Evolutionary conservation across 2,888 invertebrate genomes (phyloP).

Genomic region (Bedellia somnulentella): DNA sequence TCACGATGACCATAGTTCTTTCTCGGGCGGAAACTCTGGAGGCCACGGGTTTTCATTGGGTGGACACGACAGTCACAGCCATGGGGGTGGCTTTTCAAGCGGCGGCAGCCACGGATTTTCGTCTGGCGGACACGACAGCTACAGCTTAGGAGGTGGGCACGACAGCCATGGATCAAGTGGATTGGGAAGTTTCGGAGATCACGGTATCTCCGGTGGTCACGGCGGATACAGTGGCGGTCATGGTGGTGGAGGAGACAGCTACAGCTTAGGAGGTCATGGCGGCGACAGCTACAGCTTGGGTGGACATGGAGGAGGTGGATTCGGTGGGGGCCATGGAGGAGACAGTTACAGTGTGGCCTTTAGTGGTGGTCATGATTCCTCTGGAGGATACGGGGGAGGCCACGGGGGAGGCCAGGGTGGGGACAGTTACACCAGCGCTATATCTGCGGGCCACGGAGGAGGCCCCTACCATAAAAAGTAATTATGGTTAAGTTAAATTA

Average conservation of each 20-base stretch:
- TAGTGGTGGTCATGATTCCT: slow-evolving; percentile 6
- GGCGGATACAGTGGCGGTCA: slow-evolving; percentile 4
- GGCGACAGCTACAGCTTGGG: slow-evolving; percentile 14
- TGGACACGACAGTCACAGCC: slow-evolving; percentile 7
- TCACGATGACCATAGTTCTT: slow-evolving; percentile 12
- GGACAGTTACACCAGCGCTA: slow-evolving; percentile 13
- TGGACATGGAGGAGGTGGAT: slow-evolving; percentile 6
- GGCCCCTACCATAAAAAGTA: slow-evolving; percentile 42
- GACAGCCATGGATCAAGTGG: too few relatives aligned
- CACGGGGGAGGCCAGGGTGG: slow-evolving; percentile 15
- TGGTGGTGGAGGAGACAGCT: slow-evolving; percentile 16
- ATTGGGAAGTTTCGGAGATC: slow-evolving; percentile 9
- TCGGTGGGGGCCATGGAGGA: slow-evolving; percentile 16
- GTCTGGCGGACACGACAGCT: slow-evolving; percentile 12
- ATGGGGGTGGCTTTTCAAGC: slow-evolving; percentile 4
- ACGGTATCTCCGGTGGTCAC: slow-evolving; percentile 9
- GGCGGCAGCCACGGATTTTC: slow-evolving; percentile 7
- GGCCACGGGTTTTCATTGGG: slow-evolving; percentile 8
- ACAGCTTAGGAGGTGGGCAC: neutral
- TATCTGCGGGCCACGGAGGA: slow-evolving; percentile 40
- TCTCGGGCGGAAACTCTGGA: slow-evolving; percentile 4
- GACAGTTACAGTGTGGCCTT: slow-evolving; percentile 11
- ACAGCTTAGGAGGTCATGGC: slow-evolving; percentile 20
- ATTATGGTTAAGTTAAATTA: slow-evolving; percentile 14
- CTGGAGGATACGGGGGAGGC: slow-evolving; percentile 12